A percentile compares a stretch with the other conserved stretches of the same genome.
phyloP scores from a whole-genome alignment of 2,113 vertebrate genomes.

The Lophochroa leadbeateri region DNA sequence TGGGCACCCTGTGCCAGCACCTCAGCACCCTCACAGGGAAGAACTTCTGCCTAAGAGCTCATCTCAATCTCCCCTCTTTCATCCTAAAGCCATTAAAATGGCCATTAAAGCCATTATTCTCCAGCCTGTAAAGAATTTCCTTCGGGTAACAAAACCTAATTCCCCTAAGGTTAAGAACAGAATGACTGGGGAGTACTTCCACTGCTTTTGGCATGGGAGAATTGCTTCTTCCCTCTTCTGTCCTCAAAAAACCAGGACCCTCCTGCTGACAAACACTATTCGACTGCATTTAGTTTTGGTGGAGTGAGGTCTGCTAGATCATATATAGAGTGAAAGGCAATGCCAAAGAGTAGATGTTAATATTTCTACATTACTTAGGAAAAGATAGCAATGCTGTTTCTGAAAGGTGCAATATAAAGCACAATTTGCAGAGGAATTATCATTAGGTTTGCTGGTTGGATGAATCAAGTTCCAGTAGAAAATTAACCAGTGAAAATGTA shows the following conservation, averaged over 20 bases:
- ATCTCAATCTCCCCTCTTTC: not conserved
- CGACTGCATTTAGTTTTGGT: not conserved
- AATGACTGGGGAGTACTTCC: not conserved
- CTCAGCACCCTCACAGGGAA: not conserved
- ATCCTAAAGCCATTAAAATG: not conserved
- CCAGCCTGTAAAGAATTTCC: not conserved
- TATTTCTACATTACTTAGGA: not conserved
- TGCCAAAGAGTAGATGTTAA: not conserved
- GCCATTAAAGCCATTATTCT: not conserved
- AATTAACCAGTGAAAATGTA: slow-evolving; percentile 60
- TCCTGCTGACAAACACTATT: not conserved
- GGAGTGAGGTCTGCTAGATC: not conserved
- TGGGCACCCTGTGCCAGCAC: not conserved
- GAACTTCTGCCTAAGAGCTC: not conserved
- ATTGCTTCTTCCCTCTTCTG: not conserved
- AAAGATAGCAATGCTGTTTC: not conserved
- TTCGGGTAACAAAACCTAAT: not conserved
- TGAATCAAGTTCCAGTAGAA: slow-evolving; percentile 59
- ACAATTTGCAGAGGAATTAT: not conserved
- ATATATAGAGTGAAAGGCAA: not conserved
- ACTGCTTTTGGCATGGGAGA: not conserved
- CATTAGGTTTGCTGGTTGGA: slow-evolving; percentile 22
- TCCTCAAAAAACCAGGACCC: not conserved
- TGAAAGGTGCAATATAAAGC: not conserved
- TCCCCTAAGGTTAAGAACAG: not conserved